Percentiles rank a stretch among this genome's conserved stretches.
These are phyloP conservation scores for Polydrusus cervinus DNA, from an alignment of 2,888 invertebrate genomes.

Conservation along the genomic window DNA sequence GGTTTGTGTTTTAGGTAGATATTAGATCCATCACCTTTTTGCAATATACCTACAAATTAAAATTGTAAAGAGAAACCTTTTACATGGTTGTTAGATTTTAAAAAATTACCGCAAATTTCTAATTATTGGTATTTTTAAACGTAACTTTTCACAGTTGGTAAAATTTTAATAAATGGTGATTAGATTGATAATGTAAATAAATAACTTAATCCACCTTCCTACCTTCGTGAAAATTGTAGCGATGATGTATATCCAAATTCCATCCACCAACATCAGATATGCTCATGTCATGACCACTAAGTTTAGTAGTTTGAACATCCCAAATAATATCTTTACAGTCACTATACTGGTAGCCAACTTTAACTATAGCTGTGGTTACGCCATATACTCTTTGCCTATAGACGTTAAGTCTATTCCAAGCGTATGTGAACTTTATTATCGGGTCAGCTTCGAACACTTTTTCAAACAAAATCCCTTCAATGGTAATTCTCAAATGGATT, in stretches of 20 bases:
- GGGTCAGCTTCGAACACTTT: conserved; percentile 97
- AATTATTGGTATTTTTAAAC: too few relatives aligned
- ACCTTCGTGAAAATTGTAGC: conserved; percentile 98
- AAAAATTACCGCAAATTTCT: too few relatives aligned
- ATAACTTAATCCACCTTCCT: conserved; percentile 52
- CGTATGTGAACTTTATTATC: conserved; percentile 96
- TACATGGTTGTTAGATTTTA: neutral
- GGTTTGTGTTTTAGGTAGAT: conserved; percentile 96
- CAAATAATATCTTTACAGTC: conserved; percentile 95
- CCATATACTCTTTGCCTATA: conserved; percentile 98
- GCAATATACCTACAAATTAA: conserved; percentile 84
- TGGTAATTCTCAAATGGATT: conserved; percentile 94
- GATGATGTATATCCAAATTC: conserved; percentile 98
- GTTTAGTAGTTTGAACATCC: conserved; percentile 95
- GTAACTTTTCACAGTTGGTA: too few relatives aligned
- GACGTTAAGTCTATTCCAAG: conserved; percentile 97
- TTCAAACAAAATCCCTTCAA: conserved; percentile 95
- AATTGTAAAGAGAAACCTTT: conserved; percentile 14
- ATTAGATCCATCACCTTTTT: conserved; percentile 97
- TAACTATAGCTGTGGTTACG: conserved; percentile 93
- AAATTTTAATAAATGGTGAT: too few relatives aligned
- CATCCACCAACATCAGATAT: conserved; percentile 98
- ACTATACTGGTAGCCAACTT: conserved; percentile 96
- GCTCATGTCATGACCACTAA: conserved; percentile 97
- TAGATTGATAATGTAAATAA: too few relatives aligned